Base-by-base conservation (phyloP, 2,113 vertebrate genomes). In the Neomonachus schauinslandi region DNA sequence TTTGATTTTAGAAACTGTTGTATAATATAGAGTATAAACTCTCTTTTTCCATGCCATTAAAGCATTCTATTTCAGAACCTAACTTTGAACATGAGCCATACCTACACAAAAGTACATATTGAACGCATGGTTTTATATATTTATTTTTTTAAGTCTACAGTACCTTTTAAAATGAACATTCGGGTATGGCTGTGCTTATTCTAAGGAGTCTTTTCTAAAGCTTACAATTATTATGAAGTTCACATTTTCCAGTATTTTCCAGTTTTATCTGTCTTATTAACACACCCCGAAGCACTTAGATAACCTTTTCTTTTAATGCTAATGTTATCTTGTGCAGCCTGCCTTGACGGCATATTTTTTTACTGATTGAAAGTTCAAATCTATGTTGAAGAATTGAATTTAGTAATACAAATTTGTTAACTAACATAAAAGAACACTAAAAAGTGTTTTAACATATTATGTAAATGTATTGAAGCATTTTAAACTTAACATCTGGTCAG, bases 331-430 rank as follows among this genome's bases (percentile, higher is more conserved):
- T 67, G 8, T 87, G 59, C 49, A 84, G 46, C 8, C 59, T 55
- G 28, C 42, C 81, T 94, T 97, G 80, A 87, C 33, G 74, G 33
- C 69, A 12, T 85, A 39, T 69, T 31, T 72, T 83, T 89, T 81
- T 96, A 91, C 76, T 96, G 59, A 94, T 31, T 91, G 28, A 94
- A 95, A 82, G 91, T 92, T 18, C 46, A 91, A 93, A 55, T 93
- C 53, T 83, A 24, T 74, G 4, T 86, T 88, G 39, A 86, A n/a
- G 53, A 97, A 53, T 88, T 94, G 81, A 85, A 92, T 80, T 95
- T 94, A 90, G 61, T 80, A 85, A 76, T 87, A 84, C 39, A 82
- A 57, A 76, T 93, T 33, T 96, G 51, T 94, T 97, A 97, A 83
- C 49, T 94, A 83, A 76, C 63, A 89, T 86, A 63, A 92, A 83